Percentiles rank a stretch among this genome's conserved stretches.
Evolutionary conservation across 1,140 invertebrate genomes (phyloP).

Genomic region (Drosophila sucinea): DNA sequence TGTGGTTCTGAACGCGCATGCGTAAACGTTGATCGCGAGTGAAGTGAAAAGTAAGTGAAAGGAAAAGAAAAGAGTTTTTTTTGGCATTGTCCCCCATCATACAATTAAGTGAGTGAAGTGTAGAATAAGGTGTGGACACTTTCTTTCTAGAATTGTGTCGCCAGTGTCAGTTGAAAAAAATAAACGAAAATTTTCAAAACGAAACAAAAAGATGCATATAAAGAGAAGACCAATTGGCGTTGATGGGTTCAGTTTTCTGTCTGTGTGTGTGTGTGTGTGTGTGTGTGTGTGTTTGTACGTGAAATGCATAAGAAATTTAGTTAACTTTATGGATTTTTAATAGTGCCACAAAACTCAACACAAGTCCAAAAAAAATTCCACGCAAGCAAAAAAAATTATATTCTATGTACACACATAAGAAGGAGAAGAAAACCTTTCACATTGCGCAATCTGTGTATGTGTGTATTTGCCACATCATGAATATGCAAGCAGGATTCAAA

Average conservation of each 20-base stretch:
- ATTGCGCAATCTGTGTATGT: conserved; percentile 35
- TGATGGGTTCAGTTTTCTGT: conserved; percentile 31
- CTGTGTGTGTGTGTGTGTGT: conserved; percentile 8
- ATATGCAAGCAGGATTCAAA: conserved; percentile 52
- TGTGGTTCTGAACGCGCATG: conserved; percentile 61
- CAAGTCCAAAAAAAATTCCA: conserved; percentile 6
- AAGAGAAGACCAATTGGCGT: conserved; percentile 25
- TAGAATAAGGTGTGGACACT: conserved; percentile 36
- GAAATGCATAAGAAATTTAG: conserved; percentile 52
- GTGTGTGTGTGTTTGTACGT: conserved; percentile 34
- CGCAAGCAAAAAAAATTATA: conserved; percentile 13
- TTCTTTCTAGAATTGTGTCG: conserved; percentile 46
- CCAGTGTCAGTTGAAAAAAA: background rate
- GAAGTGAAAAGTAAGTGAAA: conserved; percentile 2
- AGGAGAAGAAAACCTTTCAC: conserved; percentile 6
- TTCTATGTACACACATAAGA: background rate
- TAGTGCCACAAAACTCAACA: conserved; percentile 46
- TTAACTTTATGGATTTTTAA: conserved; percentile 53
- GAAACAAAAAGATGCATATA: conserved; percentile 51
- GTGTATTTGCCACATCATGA: conserved; percentile 37
- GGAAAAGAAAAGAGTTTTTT: conserved; percentile 10
- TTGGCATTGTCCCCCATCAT: conserved; percentile 13
- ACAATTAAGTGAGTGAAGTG: conserved; percentile 50
- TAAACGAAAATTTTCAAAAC: conserved; percentile 14
- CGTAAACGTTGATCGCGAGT: conserved; percentile 47